phyloP scores from a whole-genome alignment of 2,113 vertebrate genomes.

The Benitochromis conjunctus region DNA sequence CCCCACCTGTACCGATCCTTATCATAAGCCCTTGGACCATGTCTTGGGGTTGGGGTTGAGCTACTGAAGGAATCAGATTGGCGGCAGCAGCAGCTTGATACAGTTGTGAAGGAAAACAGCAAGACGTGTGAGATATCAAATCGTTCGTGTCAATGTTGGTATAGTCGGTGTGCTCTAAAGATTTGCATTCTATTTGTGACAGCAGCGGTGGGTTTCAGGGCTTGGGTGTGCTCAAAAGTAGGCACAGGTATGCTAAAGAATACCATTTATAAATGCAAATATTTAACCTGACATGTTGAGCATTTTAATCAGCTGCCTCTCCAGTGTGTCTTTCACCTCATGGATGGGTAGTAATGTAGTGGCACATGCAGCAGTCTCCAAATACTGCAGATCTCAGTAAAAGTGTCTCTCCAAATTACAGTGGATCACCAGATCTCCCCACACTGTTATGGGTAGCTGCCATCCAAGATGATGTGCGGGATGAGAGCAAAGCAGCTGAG shows the following conservation, averaged over 20 bases:
- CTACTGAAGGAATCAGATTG: not conserved
- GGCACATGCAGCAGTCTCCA: not conserved
- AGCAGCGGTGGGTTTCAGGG: not conserved
- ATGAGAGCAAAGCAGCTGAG: not conserved
- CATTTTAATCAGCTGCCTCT: not conserved
- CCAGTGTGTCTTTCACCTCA: not conserved
- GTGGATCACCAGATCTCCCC: not conserved
- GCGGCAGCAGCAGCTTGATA: not conserved
- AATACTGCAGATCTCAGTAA: not conserved
- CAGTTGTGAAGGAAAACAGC: not conserved
- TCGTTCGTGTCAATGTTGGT: not conserved
- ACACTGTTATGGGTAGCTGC: not conserved
- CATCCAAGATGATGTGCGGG: not conserved
- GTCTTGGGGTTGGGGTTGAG: conserved; percentile 10
- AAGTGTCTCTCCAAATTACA: not conserved
- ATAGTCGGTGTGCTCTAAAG: not conserved
- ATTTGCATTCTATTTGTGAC: not conserved
- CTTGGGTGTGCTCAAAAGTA: not conserved
- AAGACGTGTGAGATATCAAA: not conserved
- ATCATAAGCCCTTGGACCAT: conserved; percentile 52
- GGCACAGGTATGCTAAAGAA: not conserved
- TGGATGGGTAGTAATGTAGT: not conserved
- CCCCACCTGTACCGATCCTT: conserved; percentile 62
- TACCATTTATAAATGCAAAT: not conserved
- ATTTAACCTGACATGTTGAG: not conserved